Evolutionary conservation across 2,888 invertebrate species (phyloP).

Genomic region (Harmothoe impar): DNA sequence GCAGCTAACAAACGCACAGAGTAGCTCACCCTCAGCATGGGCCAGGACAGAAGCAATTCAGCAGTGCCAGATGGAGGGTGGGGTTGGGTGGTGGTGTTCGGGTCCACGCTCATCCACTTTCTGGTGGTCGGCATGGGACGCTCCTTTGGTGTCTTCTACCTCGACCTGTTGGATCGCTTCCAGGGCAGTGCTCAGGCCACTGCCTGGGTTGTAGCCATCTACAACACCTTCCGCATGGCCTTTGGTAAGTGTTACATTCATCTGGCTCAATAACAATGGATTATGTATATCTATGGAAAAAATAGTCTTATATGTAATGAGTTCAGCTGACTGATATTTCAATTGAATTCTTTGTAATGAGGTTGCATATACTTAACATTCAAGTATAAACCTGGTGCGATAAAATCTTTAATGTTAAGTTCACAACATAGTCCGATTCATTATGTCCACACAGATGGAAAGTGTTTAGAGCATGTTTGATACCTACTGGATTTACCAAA

Average conservation of each 20-base stretch:
- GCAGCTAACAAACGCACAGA: background rate
- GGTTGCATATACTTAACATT: no score
- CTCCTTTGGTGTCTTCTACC: constrained; percentile 61
- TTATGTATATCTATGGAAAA: no score
- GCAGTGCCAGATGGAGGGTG: constrained; percentile 61
- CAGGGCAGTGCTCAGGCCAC: constrained; percentile 40
- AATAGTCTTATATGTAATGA: no score
- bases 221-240: constrained; percentile 45
- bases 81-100: constrained; percentile 64
- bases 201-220: constrained; percentile 54
- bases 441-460: no score
- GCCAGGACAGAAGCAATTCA: background rate
- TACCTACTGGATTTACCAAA: no score
- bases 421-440: no score
- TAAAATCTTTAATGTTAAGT: no score
- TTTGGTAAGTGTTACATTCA: constrained; percentile 44
- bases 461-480: no score
- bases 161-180: constrained; percentile 55
- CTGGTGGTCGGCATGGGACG: constrained; percentile 56
- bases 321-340: no score
- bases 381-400: no score
- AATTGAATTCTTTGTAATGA: no score
- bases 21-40: background rate
- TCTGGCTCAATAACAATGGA: no score
- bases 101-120: constrained; percentile 53